Conservation (phyloP, 2,888 invertebrate species). For the Metallyticus violacea region DNA sequence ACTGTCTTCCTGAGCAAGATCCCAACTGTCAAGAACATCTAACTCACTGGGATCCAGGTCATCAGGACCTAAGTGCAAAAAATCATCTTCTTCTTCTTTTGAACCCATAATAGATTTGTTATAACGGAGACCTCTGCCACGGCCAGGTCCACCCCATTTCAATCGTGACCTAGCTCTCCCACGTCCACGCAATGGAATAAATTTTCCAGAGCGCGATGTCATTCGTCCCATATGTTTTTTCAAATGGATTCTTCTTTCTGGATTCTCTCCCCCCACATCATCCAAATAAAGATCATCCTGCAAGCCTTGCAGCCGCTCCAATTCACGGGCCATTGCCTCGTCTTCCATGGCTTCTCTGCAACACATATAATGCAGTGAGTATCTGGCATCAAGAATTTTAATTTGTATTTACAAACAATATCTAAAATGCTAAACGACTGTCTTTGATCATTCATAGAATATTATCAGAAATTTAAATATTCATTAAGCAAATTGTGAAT, state of each 20-base stretch:
- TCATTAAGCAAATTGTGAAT: too few relatives aligned
- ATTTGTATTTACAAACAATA: too few relatives aligned
- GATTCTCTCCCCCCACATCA: slow-evolving; percentile 18
- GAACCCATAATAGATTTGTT: not conserved
- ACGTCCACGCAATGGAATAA: not conserved
- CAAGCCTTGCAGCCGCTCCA: slow-evolving; percentile 19
- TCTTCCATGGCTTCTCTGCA: slow-evolving; percentile 6
- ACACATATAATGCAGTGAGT: too few relatives aligned
- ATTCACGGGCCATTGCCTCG: slow-evolving; percentile 13
- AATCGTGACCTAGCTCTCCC: not conserved
- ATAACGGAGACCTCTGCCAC: not conserved
- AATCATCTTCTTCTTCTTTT: not conserved
- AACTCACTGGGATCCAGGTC: slow-evolving; percentile 1
- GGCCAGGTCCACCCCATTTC: not conserved
- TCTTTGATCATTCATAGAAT: too few relatives aligned
- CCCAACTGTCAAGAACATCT: slow-evolving; percentile 20
- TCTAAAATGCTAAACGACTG: too few relatives aligned
- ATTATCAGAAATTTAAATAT: too few relatives aligned
- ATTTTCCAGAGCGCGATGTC: not conserved
- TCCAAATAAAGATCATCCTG: slow-evolving; percentile 25
- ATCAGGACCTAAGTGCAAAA: not conserved
- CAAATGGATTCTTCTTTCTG: not conserved
- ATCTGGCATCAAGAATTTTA: too few relatives aligned
- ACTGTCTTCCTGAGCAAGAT: slow-evolving; percentile 1
- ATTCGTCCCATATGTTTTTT: not conserved